Evolutionary conservation across 2,888 invertebrate species (phyloP).

Genomic region (Tipula helvola): DNA sequence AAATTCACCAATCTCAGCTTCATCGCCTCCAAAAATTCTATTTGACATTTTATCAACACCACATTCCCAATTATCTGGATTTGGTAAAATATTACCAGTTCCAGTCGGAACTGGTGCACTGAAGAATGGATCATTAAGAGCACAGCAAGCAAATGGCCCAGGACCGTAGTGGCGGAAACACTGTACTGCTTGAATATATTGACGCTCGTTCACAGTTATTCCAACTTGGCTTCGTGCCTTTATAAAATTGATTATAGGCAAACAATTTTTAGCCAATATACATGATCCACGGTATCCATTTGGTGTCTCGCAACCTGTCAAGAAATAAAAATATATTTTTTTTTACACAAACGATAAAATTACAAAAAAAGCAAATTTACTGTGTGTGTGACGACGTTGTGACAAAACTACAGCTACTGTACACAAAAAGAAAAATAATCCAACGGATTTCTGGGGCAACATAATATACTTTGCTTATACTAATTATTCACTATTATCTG

Average conservation of each 20-base stretch:
- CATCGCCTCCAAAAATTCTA: constrained; percentile 49
- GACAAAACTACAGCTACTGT: not conserved
- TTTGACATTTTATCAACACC: constrained; percentile 31
- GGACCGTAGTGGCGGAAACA: not conserved
- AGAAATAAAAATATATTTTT: not conserved
- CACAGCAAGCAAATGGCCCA: constrained; percentile 31
- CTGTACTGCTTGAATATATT: not conserved
- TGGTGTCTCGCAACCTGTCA: not conserved
- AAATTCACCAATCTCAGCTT: constrained; percentile 48
- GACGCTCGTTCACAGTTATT: not conserved
- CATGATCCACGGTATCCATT: not conserved
- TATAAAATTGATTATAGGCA: not conserved
- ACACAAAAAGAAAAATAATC: not conserved
- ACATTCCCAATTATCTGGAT: constrained; percentile 23
- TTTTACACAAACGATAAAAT: not conserved
- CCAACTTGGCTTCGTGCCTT: not conserved
- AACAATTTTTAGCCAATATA: not conserved
- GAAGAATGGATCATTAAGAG: constrained; percentile 19
- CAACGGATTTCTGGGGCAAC: not conserved
- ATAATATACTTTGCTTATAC: not conserved
- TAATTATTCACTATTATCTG: not conserved
- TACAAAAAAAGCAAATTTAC: not conserved
- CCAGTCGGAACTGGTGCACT: not conserved
- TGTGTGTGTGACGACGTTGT: not conserved
- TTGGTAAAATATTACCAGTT: constrained; percentile 24